Conservation (phyloP, 2,797 vertebrate species). For the Vireo griseus region DNA sequence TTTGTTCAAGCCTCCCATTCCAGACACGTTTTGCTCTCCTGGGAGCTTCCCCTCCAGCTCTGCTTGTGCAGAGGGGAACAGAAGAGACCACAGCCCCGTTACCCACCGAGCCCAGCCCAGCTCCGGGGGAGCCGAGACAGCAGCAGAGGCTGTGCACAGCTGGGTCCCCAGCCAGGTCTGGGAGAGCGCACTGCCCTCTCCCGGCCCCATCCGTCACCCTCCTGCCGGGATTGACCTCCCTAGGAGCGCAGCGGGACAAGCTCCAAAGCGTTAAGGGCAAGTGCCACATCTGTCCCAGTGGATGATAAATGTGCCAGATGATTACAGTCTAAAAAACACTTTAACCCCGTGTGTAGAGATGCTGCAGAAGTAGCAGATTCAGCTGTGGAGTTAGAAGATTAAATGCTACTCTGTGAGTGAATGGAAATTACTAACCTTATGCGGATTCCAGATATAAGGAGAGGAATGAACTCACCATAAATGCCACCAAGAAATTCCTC, state of each 20-base stretch:
- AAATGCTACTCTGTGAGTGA: neutral
- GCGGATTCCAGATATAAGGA: neutral
- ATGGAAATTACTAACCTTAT: neutral
- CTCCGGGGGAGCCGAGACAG: accelerated
- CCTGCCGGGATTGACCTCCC: neutral
- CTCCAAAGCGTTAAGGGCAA: accelerated
- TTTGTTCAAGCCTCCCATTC: neutral
- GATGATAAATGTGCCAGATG: neutral
- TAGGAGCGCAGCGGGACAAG: neutral
- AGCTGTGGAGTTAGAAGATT: neutral
- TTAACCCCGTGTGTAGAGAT: neutral
- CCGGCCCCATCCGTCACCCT: accelerated
- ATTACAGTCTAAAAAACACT: neutral
- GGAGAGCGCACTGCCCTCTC: neutral
- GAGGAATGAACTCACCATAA: neutral
- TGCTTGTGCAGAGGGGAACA: neutral
- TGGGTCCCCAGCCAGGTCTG: neutral
- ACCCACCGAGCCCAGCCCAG: accelerated
- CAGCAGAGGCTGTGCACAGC: accelerated
- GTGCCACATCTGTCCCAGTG: neutral
- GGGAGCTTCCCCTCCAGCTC: neutral
- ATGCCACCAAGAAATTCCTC: neutral
- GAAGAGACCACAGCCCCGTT: neutral
- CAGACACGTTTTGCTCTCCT: neutral
- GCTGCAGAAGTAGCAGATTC: neutral